Evolutionary conservation across 2,797 vertebrate species (phyloP).

Genomic region (Poeciliopsis turneri): DNA sequence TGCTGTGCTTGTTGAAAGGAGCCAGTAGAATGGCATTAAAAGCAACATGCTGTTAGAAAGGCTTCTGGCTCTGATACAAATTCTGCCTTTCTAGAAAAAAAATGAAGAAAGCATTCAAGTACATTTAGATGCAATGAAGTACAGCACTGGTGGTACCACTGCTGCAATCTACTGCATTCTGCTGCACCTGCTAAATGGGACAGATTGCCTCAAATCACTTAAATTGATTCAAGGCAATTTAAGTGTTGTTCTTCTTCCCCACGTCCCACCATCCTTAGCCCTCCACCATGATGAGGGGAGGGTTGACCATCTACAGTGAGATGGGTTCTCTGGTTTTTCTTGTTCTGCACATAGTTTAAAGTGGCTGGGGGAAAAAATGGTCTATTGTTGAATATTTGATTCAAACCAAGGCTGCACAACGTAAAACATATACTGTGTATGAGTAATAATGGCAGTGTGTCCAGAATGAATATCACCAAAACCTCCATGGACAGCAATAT

Average conservation of each 20-base stretch:
- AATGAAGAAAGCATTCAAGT: background rate
- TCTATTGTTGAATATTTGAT: background rate
- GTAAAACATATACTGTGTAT: background rate
- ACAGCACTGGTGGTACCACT: too few species aligned
- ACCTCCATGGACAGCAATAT: background rate
- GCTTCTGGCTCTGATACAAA: conserved; percentile 5
- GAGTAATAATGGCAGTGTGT: background rate
- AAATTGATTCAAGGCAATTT: too few species aligned
- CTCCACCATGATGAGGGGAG: background rate
- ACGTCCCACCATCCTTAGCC: background rate
- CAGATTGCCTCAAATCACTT: background rate
- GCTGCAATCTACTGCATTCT: conserved; percentile 1
- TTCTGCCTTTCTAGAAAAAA: background rate
- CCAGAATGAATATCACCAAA: background rate
- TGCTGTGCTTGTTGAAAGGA: conserved; percentile 23
- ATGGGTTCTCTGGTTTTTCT: background rate
- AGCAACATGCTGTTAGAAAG: conserved; percentile 14
- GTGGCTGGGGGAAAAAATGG: background rate
- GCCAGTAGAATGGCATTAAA: conserved; percentile 41
- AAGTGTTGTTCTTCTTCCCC: too few species aligned
- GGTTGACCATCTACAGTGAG: background rate
- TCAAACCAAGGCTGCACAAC: background rate
- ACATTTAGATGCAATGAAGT: background rate
- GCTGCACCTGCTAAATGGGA: background rate
- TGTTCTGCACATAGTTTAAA: background rate